Percentiles rank a stretch among this genome's conserved stretches.
Evolutionary conservation across 2,113 vertebrate genomes (phyloP).

Genomic region (Gallinago jamesoni): DNA sequence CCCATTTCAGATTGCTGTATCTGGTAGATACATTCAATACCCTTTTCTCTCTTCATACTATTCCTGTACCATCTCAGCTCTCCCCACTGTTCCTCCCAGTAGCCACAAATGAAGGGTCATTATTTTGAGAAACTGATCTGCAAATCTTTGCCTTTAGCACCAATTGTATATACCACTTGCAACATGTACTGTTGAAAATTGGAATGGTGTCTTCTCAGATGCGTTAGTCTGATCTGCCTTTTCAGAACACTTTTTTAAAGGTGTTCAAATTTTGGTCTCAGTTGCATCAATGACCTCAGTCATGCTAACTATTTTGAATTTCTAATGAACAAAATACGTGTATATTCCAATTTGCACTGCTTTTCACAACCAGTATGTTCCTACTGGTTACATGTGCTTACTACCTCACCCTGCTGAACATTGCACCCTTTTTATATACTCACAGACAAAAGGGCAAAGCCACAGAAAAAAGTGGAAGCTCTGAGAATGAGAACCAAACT

Average conservation of each 20-base stretch:
- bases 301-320: background rate
- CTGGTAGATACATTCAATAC: background rate
- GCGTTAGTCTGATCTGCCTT: background rate
- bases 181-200: accelerated
- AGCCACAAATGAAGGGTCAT: background rate
- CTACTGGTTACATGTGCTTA: background rate
- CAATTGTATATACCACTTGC: background rate
- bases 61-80: background rate
- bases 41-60: background rate
- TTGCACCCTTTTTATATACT: background rate
- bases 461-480: constrained; percentile 25
- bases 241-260: background rate
- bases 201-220: background rate
- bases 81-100: background rate
- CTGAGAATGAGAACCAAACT: background rate
- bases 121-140: background rate
- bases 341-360: background rate
- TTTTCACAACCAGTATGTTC: background rate
- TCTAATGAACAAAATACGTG: background rate
- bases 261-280: background rate
- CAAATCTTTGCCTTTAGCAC: background rate
- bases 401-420: background rate
- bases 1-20: background rate
- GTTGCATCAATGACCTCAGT: background rate
- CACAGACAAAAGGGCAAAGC: background rate